Conservation (phyloP, 2,888 invertebrate species). For the Amiota minor region DNA sequence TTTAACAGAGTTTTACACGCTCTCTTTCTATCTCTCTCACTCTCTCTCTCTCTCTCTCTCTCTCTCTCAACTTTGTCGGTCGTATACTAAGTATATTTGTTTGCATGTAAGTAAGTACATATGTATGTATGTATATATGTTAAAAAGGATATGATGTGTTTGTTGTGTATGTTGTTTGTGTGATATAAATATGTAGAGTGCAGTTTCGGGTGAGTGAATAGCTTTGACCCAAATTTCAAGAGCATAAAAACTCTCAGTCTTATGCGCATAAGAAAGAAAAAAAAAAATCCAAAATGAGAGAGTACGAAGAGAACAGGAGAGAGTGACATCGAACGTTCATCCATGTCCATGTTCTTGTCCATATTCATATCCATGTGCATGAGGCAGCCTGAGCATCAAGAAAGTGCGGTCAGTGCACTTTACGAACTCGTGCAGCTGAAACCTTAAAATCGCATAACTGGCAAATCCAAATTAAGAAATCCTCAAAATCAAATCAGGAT, state of each 20-base stretch:
- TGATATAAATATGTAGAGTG: slow-evolving; percentile 45
- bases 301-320: neutral
- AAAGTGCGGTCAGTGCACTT: slow-evolving; percentile 68
- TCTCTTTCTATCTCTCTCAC: slow-evolving; percentile 27
- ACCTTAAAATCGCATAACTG: slow-evolving; percentile 29
- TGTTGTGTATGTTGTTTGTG: slow-evolving; percentile 35
- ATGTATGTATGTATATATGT: too few species aligned
- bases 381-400: slow-evolving; percentile 12
- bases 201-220: slow-evolving; percentile 71
- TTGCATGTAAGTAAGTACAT: too few species aligned
- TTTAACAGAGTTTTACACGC: too few species aligned
- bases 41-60: slow-evolving; percentile 24
- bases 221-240: slow-evolving; percentile 71
- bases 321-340: neutral
- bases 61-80: neutral
- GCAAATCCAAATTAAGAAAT: neutral
- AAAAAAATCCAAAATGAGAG: neutral
- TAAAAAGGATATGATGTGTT: neutral
- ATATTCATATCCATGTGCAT: slow-evolving; percentile 33
- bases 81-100: too few species aligned
- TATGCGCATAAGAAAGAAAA: slow-evolving; percentile 40
- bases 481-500: neutral
- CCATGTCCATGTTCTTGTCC: neutral
- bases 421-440: slow-evolving; percentile 62
- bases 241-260: slow-evolving; percentile 54